Evolutionary conservation across 53 echinoderm and acorn worm species (phyloP), one percentile per base, ranked within the genome.

Genomic region (Patiria pectinifera): DNA sequence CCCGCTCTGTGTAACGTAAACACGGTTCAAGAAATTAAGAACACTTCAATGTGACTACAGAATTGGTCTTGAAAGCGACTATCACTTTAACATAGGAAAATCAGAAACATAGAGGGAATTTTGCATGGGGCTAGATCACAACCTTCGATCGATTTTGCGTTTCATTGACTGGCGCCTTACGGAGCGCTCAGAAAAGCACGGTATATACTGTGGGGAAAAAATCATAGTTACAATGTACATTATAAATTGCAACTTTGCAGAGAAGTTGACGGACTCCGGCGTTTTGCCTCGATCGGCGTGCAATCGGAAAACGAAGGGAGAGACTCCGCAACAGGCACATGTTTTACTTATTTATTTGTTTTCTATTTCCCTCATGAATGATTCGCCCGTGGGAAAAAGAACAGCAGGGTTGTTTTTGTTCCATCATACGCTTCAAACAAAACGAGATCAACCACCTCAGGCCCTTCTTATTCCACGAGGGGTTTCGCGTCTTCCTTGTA

Each of bases 81-180:
- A n/a, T 21, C 24, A 10, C 74, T 74, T 74, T 74, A 74, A 74
- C 4, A 74, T 4, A 48, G n/a, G 45, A 45, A 48, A 70, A 53
- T 70, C 48, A 26, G 25, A 84, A 84, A 69, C 62, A 45, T 2
- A 18, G 62, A 62, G 14, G 43, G 25, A 59, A 26, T 16, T 63
- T 84, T 35, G 23, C 69, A 44, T 4, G 26, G 63, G 84, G 84
- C 58, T 15, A 18, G 84, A 71, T 86, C 86, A 86, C 71, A 86
- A 86, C 86, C 72, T 71, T 23, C 15, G 71, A 86, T 86, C 86
- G 86, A 86, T 70, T 59, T 48, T 47, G 66, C 48, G n/a, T 86
- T 71, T 47, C 74, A 19, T 86, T 47, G 22, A 45, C 86, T 72
- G 43, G 49, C 74, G 86, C 72, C 72, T 14, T 7, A 35, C 47